Conservation (phyloP, 2,888 invertebrate species). For the Melangyna quadrimaculata region DNA sequence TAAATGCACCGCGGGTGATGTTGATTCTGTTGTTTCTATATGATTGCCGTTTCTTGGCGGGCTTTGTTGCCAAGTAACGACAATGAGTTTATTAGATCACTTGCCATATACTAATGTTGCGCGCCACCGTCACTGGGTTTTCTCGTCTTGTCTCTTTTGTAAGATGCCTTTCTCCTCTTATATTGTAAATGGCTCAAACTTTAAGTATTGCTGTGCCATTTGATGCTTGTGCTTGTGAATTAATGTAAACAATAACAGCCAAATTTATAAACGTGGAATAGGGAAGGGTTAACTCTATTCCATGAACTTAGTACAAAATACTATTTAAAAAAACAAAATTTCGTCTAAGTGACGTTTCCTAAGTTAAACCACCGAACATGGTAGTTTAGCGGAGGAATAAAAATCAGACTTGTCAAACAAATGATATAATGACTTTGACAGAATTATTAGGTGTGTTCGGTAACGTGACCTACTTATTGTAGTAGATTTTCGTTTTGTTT, state of each 20-base stretch:
- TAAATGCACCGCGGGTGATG: conserved; percentile 47
- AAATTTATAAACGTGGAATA: too few species aligned
- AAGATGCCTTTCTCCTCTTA: conserved; percentile 12
- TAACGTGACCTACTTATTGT: too few species aligned
- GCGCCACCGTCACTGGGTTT: neutral
- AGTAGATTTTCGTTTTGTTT: too few species aligned
- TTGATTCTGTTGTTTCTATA: conserved; percentile 10
- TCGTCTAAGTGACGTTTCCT: too few species aligned
- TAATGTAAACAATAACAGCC: conserved; percentile 7
- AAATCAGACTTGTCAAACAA: too few species aligned
- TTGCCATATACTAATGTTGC: conserved; percentile 41
- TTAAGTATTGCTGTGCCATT: neutral
- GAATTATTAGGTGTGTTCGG: too few species aligned
- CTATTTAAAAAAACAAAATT: too few species aligned
- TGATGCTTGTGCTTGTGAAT: neutral
- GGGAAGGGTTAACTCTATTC: too few species aligned
- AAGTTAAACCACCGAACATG: too few species aligned
- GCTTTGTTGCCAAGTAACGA: conserved; percentile 41
- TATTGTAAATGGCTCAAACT: neutral
- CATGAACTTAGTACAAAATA: too few species aligned
- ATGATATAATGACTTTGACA: too few species aligned
- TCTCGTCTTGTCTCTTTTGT: neutral
- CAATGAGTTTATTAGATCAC: conserved; percentile 68
- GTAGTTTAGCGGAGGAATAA: too few species aligned
- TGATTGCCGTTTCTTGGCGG: conserved; percentile 21